These are phyloP conservation scores for Teleopsis dalmanni DNA, from an alignment of 1,140 invertebrate genomes.

Conservation along the genomic window DNA sequence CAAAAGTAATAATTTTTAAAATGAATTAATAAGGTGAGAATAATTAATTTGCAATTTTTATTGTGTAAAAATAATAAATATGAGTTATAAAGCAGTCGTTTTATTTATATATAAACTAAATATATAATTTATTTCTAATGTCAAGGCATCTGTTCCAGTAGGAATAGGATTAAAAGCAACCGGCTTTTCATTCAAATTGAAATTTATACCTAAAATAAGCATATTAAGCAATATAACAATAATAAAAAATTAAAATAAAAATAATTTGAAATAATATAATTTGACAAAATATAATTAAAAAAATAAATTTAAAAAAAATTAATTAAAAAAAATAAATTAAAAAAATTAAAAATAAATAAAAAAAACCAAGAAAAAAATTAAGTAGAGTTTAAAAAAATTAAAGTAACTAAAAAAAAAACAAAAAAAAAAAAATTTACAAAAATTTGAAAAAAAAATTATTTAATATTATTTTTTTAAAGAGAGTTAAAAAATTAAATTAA, in stretches of 20 bases:
- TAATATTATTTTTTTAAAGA: neutral
- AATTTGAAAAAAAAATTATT: neutral
- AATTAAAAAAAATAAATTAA: neutral
- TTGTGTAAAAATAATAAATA: no score
- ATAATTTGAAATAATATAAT: neutral
- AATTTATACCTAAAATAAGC: no score
- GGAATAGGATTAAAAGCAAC: no score
- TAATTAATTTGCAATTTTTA: no score
- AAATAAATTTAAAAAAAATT: neutral
- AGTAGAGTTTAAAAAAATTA: neutral
- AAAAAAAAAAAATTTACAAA: neutral
- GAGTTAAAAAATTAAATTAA: neutral
- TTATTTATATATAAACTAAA: no score
- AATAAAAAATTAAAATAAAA: neutral
- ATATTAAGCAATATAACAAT: no score
- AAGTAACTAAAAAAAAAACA: neutral
- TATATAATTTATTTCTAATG: no score
- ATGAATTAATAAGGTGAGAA: no score
- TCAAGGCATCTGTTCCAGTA: no score
- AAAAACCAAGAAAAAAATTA: neutral
- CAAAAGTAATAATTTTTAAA: no score
- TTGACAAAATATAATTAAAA: neutral
- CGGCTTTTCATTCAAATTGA: no score
- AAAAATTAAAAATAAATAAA: neutral
- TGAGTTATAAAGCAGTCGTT: no score